Evolutionary conservation across 2,888 invertebrate genomes (phyloP).

Genomic region (Tachystola acroxantha): DNA sequence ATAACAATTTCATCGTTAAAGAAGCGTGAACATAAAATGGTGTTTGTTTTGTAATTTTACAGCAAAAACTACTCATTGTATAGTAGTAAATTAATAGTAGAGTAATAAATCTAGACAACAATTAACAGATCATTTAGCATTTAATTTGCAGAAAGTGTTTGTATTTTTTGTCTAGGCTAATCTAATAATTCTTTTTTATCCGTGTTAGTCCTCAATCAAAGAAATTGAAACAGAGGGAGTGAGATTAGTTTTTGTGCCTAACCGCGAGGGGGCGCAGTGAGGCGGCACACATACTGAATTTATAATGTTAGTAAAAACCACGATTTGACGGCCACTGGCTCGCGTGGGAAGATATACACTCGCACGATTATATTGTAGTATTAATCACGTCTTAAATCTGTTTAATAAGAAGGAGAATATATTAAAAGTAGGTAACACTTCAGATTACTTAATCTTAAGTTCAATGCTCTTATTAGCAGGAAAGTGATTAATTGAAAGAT

Average conservation of each 20-base stretch:
- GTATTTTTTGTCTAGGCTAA: no score
- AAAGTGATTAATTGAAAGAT: no score
- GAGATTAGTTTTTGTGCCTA: slow-evolving; percentile 16
- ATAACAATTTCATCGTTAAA: no score
- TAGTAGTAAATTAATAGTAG: not conserved
- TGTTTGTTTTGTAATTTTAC: no score
- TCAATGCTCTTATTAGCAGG: no score
- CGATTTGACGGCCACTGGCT: slow-evolving; percentile 57
- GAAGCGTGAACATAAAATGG: no score
- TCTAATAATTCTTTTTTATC: slow-evolving; percentile 4
- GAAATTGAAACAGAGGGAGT: slow-evolving; percentile 11
- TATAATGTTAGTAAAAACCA: slow-evolving; percentile 55
- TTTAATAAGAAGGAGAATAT: no score
- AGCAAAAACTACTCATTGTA: no score
- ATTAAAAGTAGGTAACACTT: no score
- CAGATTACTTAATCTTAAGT: no score
- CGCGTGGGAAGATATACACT: slow-evolving; percentile 59
- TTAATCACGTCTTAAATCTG: slow-evolving; percentile 6
- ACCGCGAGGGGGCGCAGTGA: slow-evolving; percentile 52
- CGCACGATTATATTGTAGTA: slow-evolving; percentile 27
- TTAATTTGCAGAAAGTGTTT: not conserved
- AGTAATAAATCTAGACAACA: not conserved
- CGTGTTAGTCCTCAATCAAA: slow-evolving; percentile 9
- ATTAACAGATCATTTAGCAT: not conserved
- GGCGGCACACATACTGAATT: slow-evolving; percentile 65